A percentile compares a stretch with the other conserved stretches of the same genome.
Conservation (phyloP, 2,797 vertebrate genomes). For the Myotis pilosus region DNA sequence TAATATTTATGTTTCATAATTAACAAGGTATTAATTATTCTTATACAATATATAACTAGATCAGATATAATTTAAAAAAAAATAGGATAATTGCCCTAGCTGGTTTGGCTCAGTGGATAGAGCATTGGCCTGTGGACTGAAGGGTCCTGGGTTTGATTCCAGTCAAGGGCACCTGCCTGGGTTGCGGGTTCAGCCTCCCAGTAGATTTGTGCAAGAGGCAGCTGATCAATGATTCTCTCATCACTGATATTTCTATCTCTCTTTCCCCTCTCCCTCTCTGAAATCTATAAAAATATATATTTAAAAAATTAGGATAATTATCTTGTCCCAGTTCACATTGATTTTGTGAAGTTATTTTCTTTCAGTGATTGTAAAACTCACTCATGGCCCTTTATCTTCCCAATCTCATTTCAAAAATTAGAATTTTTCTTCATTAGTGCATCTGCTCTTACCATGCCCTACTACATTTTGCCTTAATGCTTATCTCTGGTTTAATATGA, state of each 20-base stretch:
- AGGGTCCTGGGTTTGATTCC: too few relatives aligned
- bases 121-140: too few relatives aligned
- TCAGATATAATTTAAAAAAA: slow-evolving; percentile 33
- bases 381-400: not conserved
- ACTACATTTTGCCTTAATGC: slow-evolving; percentile 2
- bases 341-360: slow-evolving; percentile 41
- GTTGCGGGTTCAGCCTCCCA: too few relatives aligned
- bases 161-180: too few relatives aligned
- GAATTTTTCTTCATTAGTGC: slow-evolving; percentile 1
- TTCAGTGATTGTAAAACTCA: slow-evolving; percentile 46
- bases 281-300: not conserved
- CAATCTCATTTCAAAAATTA: slow-evolving; percentile 47
- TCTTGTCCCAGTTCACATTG: not conserved
- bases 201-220: too few relatives aligned
- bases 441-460: slow-evolving; percentile 5
- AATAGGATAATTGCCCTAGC: slow-evolving; percentile 57
- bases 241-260: too few relatives aligned
- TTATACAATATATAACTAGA: slow-evolving; percentile 19
- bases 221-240: too few relatives aligned
- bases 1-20: slow-evolving; percentile 66
- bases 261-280: too few relatives aligned
- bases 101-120: too few relatives aligned
- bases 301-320: slow-evolving; percentile 65
- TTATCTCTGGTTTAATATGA: slow-evolving; percentile 56
- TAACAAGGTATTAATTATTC: slow-evolving; percentile 38